A percentile compares a stretch with the other conserved stretches of the same genome.
These are phyloP conservation scores for Pterocles orientalis DNA, from an alignment of 2,113 vertebrate species.

Conservation along the genomic window DNA sequence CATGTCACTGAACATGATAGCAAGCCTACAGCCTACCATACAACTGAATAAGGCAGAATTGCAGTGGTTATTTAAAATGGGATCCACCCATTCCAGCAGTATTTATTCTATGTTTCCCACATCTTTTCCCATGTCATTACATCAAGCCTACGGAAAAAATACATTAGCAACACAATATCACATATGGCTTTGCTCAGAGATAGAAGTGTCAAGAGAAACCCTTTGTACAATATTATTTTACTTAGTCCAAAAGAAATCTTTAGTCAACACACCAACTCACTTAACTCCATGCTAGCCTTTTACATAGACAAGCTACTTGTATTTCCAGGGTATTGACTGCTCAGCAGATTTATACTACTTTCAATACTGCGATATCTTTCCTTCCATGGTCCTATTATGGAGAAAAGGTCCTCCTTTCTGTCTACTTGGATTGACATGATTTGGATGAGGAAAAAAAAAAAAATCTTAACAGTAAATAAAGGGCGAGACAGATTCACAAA, in stretches of 20 bases:
- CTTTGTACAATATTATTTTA: background rate
- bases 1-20: background rate
- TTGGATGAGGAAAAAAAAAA: background rate
- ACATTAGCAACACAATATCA: background rate
- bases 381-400: background rate
- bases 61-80: background rate
- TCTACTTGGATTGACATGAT: background rate
- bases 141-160: background rate
- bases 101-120: background rate
- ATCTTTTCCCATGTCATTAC: background rate
- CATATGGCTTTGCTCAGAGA: background rate
- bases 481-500: background rate
- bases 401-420: background rate
- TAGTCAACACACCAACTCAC: background rate
- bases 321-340: background rate
- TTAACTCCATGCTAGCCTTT: background rate
- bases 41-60: background rate
- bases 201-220: background rate
- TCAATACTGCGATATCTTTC: background rate
- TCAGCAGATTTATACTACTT: background rate
- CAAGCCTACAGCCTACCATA: background rate
- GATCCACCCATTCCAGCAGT: background rate
- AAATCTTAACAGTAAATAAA: conserved; percentile 3
- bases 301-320: background rate
- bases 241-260: background rate